phyloP scores from a whole-genome alignment of 2,888 invertebrate species.

The Diloba caeruleocephala region DNA sequence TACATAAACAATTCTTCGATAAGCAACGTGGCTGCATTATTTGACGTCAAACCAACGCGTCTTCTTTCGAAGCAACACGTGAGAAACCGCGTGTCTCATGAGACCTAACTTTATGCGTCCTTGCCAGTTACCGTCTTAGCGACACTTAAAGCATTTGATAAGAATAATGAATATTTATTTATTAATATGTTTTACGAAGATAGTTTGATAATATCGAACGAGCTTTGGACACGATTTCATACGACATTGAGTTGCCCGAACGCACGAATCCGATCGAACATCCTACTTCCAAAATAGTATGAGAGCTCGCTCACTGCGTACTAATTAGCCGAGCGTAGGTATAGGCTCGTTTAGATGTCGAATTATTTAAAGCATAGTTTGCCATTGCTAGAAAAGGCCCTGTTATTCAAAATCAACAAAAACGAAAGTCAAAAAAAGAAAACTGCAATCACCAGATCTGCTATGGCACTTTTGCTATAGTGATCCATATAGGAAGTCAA shows the following conservation, averaged over 20 bases:
- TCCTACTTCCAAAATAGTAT: slow-evolving; percentile 42
- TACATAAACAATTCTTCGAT: slow-evolving; percentile 43
- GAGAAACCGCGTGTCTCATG: not conserved
- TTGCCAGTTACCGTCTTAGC: too few species aligned
- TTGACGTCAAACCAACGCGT: slow-evolving; percentile 42
- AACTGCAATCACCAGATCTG: too few species aligned
- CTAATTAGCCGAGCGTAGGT: slow-evolving; percentile 29
- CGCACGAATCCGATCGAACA: slow-evolving; percentile 7
- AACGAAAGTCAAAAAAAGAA: too few species aligned
- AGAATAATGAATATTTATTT: slow-evolving; percentile 24
- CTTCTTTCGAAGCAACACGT: slow-evolving; percentile 19
- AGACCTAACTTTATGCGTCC: slow-evolving; percentile 4
- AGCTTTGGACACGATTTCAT: slow-evolving; percentile 17
- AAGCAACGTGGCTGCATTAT: slow-evolving; percentile 24
- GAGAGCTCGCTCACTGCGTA: slow-evolving; percentile 23
- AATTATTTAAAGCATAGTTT: not conserved
- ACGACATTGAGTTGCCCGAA: slow-evolving; percentile 43
- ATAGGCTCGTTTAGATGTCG: not conserved
- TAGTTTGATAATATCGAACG: slow-evolving; percentile 12
- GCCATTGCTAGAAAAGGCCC: not conserved
- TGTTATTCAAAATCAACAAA: too few species aligned
- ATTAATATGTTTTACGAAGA: not conserved
- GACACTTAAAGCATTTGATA: slow-evolving; percentile 6
- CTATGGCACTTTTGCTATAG: too few species aligned
- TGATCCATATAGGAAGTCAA: too few species aligned